These are phyloP conservation scores for Decapterus maruadsi DNA, from an alignment of 2,797 vertebrate genomes.

Conservation along the genomic window DNA sequence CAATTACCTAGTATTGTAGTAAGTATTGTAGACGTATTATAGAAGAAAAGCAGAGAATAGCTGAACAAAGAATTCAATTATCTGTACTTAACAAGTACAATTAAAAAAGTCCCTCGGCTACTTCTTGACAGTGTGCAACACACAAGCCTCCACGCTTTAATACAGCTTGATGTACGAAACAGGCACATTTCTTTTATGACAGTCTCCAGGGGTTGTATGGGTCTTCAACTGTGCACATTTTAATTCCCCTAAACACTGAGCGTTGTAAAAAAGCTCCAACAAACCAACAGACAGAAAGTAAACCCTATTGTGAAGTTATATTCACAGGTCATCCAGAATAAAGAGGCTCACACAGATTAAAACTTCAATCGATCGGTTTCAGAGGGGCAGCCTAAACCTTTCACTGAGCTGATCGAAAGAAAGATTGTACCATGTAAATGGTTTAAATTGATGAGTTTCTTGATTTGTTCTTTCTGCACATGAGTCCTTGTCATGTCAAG, in stretches of 20 bases:
- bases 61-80: not conserved
- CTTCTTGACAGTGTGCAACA: conserved; percentile 12
- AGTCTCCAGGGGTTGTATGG: conserved; percentile 26
- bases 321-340: too few relatives aligned
- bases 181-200: conserved; percentile 12
- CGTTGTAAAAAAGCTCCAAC: conserved; percentile 38
- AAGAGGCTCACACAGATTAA: too few relatives aligned
- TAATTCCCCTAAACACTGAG: conserved; percentile 29
- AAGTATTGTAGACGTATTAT: not conserved
- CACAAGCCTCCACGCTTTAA: conserved; percentile 11
- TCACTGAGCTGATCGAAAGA: too few relatives aligned
- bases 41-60: not conserved
- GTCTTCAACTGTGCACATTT: conserved; percentile 34
- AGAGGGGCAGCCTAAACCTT: too few relatives aligned
- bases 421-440: too few relatives aligned
- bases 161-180: conserved; percentile 21
- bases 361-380: too few relatives aligned
- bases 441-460: too few relatives aligned
- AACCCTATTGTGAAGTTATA: not conserved
- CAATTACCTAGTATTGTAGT: not conserved
- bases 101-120: conserved; percentile 8
- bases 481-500: too few relatives aligned
- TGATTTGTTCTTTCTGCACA: too few relatives aligned
- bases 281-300: conserved; percentile 32
- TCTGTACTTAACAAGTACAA: not conserved